phyloP scores from a whole-genome alignment of 2,113 vertebrate species.

The Himantopus leucocephalus region DNA sequence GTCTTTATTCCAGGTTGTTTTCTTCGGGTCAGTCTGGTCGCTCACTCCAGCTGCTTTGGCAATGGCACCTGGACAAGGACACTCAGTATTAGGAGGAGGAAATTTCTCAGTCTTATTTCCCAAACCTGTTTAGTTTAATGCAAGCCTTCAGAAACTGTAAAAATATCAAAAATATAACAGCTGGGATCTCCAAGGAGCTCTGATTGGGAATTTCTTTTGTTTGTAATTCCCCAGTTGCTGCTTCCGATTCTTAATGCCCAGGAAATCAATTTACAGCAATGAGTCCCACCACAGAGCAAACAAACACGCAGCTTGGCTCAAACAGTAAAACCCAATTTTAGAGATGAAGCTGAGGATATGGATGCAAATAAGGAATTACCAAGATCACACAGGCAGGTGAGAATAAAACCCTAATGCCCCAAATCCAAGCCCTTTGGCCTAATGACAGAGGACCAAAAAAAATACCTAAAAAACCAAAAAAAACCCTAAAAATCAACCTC shows the following conservation, averaged over 20 bases:
- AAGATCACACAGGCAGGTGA: background rate
- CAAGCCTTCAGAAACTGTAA: background rate
- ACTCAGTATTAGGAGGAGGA: background rate
- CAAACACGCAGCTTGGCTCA: background rate
- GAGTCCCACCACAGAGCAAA: rapidly evolving
- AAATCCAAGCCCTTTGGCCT: background rate
- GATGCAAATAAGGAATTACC: background rate
- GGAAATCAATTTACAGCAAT: background rate
- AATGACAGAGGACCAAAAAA: background rate
- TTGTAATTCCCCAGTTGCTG: background rate
- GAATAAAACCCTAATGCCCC: background rate
- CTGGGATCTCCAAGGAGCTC: background rate
- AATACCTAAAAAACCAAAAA: too few relatives aligned
- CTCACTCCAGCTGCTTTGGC: constrained; percentile 88
- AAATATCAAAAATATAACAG: background rate
- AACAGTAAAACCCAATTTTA: background rate
- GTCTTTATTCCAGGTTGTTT: constrained; percentile 34
- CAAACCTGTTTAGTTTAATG: background rate
- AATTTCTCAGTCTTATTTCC: background rate
- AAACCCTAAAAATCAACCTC: background rate
- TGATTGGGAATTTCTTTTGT: background rate
- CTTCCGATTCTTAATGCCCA: background rate
- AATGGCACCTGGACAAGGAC: constrained; percentile 83
- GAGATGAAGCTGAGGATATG: background rate
- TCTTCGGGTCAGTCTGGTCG: constrained; percentile 8